Evolutionary conservation across 2,888 invertebrate genomes (phyloP).

Genomic region (Sicus ferrugineus): DNA sequence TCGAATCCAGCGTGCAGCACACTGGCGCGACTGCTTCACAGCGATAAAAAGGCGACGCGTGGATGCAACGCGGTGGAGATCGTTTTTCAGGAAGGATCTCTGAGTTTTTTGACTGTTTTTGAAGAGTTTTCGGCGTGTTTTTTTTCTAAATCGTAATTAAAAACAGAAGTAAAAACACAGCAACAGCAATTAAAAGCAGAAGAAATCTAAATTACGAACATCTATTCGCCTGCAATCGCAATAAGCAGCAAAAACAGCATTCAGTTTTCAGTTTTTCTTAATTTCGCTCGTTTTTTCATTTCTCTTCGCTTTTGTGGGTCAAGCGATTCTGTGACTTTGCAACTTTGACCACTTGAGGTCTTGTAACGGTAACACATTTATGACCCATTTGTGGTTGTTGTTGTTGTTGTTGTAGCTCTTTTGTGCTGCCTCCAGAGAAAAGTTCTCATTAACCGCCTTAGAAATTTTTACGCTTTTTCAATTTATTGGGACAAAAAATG

Average conservation of each 20-base stretch:
- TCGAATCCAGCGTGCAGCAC: too few relatives aligned
- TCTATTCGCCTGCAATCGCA: not conserved
- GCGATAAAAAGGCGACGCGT: too few relatives aligned
- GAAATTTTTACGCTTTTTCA: constrained; percentile 10
- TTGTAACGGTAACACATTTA: constrained; percentile 8
- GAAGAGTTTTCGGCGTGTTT: too few relatives aligned
- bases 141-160: too few relatives aligned
- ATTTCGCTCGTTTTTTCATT: too few relatives aligned
- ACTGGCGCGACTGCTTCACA: too few relatives aligned
- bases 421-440: not conserved
- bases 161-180: too few relatives aligned
- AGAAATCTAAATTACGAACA: not conserved
- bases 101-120: too few relatives aligned
- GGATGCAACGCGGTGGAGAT: too few relatives aligned
- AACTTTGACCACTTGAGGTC: constrained; percentile 7
- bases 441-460: constrained; percentile 9
- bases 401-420: not conserved
- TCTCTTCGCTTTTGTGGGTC: not conserved
- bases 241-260: not conserved
- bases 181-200: too few relatives aligned
- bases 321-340: not conserved
- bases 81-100: too few relatives aligned
- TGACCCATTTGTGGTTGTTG: not conserved
- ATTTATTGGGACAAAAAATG: not conserved
- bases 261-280: not conserved